These are phyloP conservation scores for Kradibia gibbosae DNA, from an alignment of 1,140 invertebrate genomes.

Conservation along the genomic window DNA sequence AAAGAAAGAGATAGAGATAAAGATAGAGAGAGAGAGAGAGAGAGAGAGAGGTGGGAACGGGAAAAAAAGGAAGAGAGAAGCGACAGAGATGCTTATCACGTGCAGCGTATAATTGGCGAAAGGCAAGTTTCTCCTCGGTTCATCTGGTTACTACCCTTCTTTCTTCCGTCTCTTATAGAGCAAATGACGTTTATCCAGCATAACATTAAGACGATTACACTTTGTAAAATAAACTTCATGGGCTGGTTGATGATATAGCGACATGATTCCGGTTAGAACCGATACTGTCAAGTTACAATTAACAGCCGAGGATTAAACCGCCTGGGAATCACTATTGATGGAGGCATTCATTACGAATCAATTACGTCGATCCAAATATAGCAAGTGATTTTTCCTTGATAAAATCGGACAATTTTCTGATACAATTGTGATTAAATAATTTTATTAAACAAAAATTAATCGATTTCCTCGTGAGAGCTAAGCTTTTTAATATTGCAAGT, in stretches of 20 bases:
- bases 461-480: background rate
- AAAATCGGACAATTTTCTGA: no score
- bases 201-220: constrained; percentile 30
- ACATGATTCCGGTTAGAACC: background rate
- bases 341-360: no score
- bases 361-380: background rate
- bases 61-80: background rate
- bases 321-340: background rate
- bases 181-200: background rate
- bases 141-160: background rate
- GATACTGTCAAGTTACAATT: background rate
- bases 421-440: background rate
- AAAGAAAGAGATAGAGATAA: no score
- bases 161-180: background rate
- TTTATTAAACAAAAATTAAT: background rate
- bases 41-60: background rate
- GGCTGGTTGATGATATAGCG: background rate
- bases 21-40: no score
- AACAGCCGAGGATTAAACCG: background rate
- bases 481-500: constrained; percentile 7
- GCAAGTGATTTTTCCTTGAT: no score
- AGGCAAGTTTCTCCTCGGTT: constrained; percentile 42
- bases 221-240: constrained; percentile 8
- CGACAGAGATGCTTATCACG: constrained; percentile 46
- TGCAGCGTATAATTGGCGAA: constrained; percentile 47